Evolutionary conservation across 2,888 invertebrate species (phyloP), one percentile per base, ranked within the genome.

Genomic region (Chrysotoxum bicinctum): DNA sequence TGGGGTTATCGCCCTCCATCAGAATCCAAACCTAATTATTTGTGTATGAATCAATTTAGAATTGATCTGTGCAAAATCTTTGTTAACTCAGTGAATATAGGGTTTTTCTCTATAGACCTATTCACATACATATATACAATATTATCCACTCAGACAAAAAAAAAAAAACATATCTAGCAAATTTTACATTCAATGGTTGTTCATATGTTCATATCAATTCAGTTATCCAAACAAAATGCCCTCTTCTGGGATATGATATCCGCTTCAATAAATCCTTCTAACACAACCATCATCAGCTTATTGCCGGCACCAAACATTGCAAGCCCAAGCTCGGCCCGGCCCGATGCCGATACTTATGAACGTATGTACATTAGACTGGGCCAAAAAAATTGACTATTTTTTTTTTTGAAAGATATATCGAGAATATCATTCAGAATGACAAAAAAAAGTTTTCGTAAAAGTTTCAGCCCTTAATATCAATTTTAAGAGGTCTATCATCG

Each of bases 181-280:
- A 56, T 68, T 75, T 48, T 56, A 68, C 54, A 56, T 66, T 43
- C 74, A 74, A 56, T 58, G 32, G 32, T 30, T 75, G 66, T 66
- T 75, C 56, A 50, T 56, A 56, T 56, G 56, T 56, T 56, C 56
- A 60, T 75, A 56, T 62, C 62, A 52, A 52, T 62, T 62, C 21
- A 40, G 26, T 66, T 48, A 56, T 56, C 56, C 66, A 66, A 75
- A 68, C 75, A 66, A 75, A 75, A 64, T 68, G 66, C 45, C 35
- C 66, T 58, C 66, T 56, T 58, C 19, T 26, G 35, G 35, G 58
- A 58, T 56, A 48, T 35, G 32, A 48, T 68, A 48, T 68, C 56
- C 75, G 37, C 75, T 56, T 56, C 56, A 68, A 68, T 68, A 75
- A 75, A 75, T 58, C 35, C 75, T 48, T 43, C 66, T 75, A 75